Base-by-base conservation (phyloP, 2,888 invertebrate species). In the Sisyra nigra region DNA sequence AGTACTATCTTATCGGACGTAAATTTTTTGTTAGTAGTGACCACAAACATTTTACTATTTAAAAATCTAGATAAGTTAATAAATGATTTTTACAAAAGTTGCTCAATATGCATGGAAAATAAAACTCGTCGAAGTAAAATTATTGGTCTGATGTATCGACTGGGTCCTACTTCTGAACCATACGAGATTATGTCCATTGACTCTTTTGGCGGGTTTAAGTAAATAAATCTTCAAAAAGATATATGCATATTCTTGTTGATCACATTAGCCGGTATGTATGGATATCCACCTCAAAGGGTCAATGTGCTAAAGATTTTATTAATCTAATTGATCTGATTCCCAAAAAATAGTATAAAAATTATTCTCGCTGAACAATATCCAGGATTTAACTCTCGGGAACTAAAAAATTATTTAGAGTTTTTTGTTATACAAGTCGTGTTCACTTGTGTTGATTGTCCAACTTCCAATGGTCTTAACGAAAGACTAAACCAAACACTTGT, bases 301-400 rank as follows among this genome's bases (percentile, higher is more conserved):
- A 49, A 42, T 14, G 40, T 32, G 41, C 46, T 24, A 47, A 37
- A 32, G 49, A 51, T 37, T 52, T 51, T 36, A 48, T 51, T 38
- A 50, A 49, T 34, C 14, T 52, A 41, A 46, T 51, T n/a, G 42
- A 51, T 41, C 42, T 44, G 19, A 43, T 49, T 30, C 9, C 45
- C 44, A 47, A 49, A 37, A 46, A 50, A 47, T 15, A 47, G 32
- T 32, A 51, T 53, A 40, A 42, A 47, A 42, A 47, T 45, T 17
- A 15, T 52, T 33, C 41, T 52, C 30, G 42, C 50, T n/a, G 51
- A 52, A 40, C 51, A 52, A 45, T 53, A 51, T 44, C 33, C 49
- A 29, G 51, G 51, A 36, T 46, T 52, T 36, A 52, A 50, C 34
- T 52, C 51, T 33, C 41, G 31, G 29, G 47, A 53, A 41, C 48